Conservation (phyloP, 2,113 vertebrate species). For the Perognathus longimembris region DNA sequence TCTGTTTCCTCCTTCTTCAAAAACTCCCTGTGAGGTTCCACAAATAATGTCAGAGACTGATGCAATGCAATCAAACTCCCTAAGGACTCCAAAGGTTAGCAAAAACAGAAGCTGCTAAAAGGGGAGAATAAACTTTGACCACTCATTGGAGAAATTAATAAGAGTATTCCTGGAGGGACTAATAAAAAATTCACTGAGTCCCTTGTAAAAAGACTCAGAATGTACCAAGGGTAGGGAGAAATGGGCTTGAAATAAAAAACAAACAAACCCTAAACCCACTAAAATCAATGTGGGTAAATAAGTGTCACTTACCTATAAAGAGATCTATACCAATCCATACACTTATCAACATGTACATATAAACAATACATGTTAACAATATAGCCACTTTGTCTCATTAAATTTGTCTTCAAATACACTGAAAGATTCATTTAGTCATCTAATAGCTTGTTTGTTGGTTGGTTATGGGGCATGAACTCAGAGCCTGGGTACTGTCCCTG, state of each 20-base stretch:
- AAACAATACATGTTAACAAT: not conserved
- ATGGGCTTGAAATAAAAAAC: not conserved
- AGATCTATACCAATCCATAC: not conserved
- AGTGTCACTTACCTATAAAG: not conserved
- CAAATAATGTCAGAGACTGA: not conserved
- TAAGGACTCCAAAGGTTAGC: not conserved
- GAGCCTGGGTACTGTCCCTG: too few species aligned
- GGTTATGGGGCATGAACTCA: too few species aligned
- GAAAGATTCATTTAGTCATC: not conserved
- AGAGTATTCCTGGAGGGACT: too few species aligned
- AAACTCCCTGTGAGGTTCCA: not conserved
- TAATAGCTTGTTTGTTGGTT: not conserved
- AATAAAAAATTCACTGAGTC: not conserved
- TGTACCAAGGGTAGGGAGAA: too few species aligned
- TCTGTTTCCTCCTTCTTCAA: slow-evolving; percentile 23
- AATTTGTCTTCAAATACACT: slow-evolving; percentile 32
- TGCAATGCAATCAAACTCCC: not conserved
- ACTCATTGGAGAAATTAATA: not conserved
- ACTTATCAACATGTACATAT: not conserved
- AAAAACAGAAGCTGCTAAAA: not conserved
- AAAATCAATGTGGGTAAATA: not conserved
- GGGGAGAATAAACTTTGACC: not conserved
- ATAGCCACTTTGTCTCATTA: not conserved
- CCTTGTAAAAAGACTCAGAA: not conserved
- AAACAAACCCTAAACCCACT: not conserved